Evolutionary conservation across 2,113 vertebrate species (phyloP), one percentile per base, ranked within the genome.

Genomic region (Lophochroa leadbeateri): DNA sequence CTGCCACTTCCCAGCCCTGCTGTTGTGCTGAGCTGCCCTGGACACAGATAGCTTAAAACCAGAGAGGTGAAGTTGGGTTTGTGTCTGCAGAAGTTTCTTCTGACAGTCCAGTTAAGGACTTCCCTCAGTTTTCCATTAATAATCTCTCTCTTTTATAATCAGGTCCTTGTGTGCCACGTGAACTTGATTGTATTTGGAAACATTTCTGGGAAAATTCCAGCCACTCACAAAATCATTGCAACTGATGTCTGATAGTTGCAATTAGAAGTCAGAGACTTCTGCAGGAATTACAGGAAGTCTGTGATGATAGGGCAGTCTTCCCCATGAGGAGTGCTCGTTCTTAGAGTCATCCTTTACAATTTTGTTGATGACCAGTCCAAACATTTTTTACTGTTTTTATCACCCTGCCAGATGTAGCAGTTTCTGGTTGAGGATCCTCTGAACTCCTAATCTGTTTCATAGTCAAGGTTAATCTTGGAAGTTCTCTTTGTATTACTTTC

Each of bases 71-170:
- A 70, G 49, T 13, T 16, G 10, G 0, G 10, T 37, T 89, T 68
- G 8, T 41, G 16, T 20, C 11, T 82, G 50, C 60, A 47, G 72
- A 10, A 35, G 18, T 23, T 39, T 6, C 52, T 86, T 35, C 61
- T 72, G 53, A 2, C n/a, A 13, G 7, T 33, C 27, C 44, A 67
- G 14, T 21, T 18, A 4, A 8, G n/a, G 47, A n/a, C 33, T 71
- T 25, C 12, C 7, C 35, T 58, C 3, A 3, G 9, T 8, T 68
- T 39, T 63, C 43, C 0, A 0, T 31, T 41, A 55, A 47, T 37
- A 37, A 75, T 50, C 41, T 41, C 41, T 41, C 35, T 10, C 35
- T 28, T 82, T 12, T 6, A 3, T 43, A 49, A 53, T 19, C 50
- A 49, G 79, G 49, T 63, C 35, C 0, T 5, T 24, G 44, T 20